Evolutionary conservation across 2,113 vertebrate species (phyloP).

Genomic region (Tyto alba): DNA sequence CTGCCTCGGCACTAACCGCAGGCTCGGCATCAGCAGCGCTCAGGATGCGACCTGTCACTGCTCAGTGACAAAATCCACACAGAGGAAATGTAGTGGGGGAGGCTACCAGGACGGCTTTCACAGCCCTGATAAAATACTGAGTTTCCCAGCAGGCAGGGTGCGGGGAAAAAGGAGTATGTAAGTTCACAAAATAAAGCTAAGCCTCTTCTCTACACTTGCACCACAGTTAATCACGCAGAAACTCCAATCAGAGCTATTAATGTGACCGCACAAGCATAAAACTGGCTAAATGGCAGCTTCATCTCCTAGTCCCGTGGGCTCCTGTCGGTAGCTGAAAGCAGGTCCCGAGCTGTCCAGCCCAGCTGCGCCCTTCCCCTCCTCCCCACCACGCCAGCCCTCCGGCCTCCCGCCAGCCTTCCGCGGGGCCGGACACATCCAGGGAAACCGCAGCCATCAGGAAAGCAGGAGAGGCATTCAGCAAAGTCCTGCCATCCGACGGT

Average conservation of each 20-base stretch:
- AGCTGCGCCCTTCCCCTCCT: not conserved
- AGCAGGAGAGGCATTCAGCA: not conserved
- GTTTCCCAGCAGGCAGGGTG: not conserved
- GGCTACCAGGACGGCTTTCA: not conserved
- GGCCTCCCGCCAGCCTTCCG: not conserved
- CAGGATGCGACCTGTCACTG: not conserved
- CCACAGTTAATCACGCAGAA: conserved; percentile 49
- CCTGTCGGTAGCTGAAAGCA: not conserved
- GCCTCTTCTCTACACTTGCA: conserved; percentile 7
- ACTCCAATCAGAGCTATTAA: conserved; percentile 61
- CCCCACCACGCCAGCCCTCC: not conserved
- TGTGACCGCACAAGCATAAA: conserved; percentile 55
- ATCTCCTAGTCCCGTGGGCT: not conserved
- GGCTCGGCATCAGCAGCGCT: not conserved
- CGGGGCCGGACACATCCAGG: not conserved
- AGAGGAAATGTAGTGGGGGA: not conserved
- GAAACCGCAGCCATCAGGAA: not conserved
- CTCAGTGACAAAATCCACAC: not conserved
- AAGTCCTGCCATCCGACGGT: not conserved
- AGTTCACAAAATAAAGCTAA: conserved; percentile 21
- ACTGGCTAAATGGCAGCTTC: conserved; percentile 53
- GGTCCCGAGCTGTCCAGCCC: not conserved
- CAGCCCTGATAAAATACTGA: not conserved
- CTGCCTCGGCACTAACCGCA: not conserved
- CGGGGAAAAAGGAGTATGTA: not conserved